phyloP scores from a whole-genome alignment of 2,797 vertebrate genomes.

The Euthynnus affinis region DNA sequence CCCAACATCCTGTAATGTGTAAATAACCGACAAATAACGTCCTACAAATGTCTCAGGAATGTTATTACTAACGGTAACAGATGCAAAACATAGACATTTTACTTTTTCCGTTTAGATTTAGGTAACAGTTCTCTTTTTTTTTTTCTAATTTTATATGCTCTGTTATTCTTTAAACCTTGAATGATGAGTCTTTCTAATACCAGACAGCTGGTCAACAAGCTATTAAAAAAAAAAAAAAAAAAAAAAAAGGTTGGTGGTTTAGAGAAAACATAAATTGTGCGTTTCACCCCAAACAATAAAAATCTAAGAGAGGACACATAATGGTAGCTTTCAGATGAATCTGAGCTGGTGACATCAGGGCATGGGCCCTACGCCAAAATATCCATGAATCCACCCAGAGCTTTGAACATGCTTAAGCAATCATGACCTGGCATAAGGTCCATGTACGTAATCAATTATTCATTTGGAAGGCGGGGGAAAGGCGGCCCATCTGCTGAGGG shows the following conservation, averaged over 20 bases:
- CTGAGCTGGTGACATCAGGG: slow-evolving; percentile 55
- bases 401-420: slow-evolving; percentile 75
- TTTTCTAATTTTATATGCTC: not conserved
- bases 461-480: slow-evolving; percentile 64
- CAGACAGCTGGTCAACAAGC: slow-evolving; percentile 3
- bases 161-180: not conserved
- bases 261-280: not conserved
- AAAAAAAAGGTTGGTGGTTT: slow-evolving; percentile 16
- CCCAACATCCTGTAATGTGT: not conserved
- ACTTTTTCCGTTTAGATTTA: not conserved
- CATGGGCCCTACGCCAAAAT: slow-evolving; percentile 18
- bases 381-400: slow-evolving; percentile 61
- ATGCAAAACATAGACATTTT: not conserved
- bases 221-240: too few relatives aligned
- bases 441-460: slow-evolving; percentile 80
- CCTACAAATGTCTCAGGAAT: not conserved
- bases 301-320: slow-evolving; percentile 27
- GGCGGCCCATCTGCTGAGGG: slow-evolving; percentile 78
- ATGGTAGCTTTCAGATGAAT: slow-evolving; percentile 32
- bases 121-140: not conserved
- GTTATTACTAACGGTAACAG: not conserved
- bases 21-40: not conserved
- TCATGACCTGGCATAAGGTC: slow-evolving; percentile 80
- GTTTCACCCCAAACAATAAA: not conserved
- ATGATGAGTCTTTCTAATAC: not conserved